Conservation (phyloP, 2,797 vertebrate genomes). For the Halcyon leucocephala region DNA sequence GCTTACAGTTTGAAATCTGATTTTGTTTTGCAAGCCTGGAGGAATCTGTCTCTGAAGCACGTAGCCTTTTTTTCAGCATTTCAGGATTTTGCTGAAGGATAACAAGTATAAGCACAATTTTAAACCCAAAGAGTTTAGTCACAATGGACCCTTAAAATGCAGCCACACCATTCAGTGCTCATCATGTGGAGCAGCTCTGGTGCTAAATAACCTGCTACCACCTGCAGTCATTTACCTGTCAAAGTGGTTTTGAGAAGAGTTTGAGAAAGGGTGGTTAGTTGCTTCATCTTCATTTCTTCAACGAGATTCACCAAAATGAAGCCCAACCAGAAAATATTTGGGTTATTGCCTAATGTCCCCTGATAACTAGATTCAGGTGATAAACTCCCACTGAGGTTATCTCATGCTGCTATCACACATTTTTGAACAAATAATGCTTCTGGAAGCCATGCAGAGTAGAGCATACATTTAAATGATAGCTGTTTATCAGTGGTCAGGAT, state of each 20-base stretch:
- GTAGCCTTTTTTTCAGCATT: neutral
- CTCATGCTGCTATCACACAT: neutral
- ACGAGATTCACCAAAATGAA: conserved; percentile 9
- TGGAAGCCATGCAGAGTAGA: neutral
- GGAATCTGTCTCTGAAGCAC: neutral
- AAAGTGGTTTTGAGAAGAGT: conserved; percentile 15
- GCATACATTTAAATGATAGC: neutral
- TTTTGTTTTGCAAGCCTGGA: neutral
- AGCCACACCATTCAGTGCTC: neutral
- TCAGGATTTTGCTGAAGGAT: neutral
- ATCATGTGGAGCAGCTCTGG: neutral
- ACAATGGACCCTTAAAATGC: neutral
- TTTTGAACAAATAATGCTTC: neutral
- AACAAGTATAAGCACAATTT: neutral
- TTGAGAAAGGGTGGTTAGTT: neutral
- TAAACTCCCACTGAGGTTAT: neutral
- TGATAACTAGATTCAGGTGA: neutral
- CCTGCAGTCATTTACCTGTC: neutral
- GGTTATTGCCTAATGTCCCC: neutral
- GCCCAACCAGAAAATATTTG: neutral
- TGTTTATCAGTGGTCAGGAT: neutral
- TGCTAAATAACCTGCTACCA: conserved; percentile 13
- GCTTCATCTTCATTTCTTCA: neutral
- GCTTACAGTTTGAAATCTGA: neutral
- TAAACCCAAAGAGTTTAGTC: neutral